Percentiles rank a stretch among this genome's conserved stretches.
These are phyloP conservation scores for Gastrophryne carolinensis DNA, from an alignment of 2,797 vertebrate genomes.

Conservation along the genomic window DNA sequence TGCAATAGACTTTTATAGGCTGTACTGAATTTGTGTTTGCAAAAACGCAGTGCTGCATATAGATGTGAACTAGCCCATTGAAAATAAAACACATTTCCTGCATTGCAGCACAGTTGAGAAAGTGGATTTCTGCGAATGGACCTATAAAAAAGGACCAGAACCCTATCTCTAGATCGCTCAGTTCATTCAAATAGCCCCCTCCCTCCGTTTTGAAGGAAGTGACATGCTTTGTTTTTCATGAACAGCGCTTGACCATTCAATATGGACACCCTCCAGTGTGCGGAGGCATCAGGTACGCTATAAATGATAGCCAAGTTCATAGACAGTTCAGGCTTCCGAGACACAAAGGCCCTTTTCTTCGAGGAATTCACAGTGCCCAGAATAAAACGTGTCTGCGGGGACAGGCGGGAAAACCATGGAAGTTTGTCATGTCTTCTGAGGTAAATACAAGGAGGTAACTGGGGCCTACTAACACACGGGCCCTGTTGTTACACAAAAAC, in stretches of 20 bases:
- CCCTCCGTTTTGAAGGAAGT: background rate
- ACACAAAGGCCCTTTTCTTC: background rate
- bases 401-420: background rate
- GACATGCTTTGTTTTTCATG: background rate
- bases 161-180: too few species aligned
- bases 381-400: background rate
- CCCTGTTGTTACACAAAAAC: background rate
- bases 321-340: background rate
- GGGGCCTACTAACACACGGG: conserved; percentile 6
- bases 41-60: too few species aligned
- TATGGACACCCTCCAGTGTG: background rate
- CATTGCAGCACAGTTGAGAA: too few species aligned
- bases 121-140: too few species aligned
- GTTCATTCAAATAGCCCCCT: background rate
- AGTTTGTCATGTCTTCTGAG: background rate
- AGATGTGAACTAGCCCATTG: too few species aligned
- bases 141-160: too few species aligned
- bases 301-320: background rate
- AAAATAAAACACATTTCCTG: too few species aligned
- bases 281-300: background rate
- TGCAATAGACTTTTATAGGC: too few species aligned
- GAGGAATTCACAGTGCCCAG: too few species aligned
- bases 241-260: background rate
- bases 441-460: background rate
- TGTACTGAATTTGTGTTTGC: too few species aligned